Base-by-base conservation (phyloP, 2,113 vertebrate genomes). In the Anser cygnoides region DNA sequence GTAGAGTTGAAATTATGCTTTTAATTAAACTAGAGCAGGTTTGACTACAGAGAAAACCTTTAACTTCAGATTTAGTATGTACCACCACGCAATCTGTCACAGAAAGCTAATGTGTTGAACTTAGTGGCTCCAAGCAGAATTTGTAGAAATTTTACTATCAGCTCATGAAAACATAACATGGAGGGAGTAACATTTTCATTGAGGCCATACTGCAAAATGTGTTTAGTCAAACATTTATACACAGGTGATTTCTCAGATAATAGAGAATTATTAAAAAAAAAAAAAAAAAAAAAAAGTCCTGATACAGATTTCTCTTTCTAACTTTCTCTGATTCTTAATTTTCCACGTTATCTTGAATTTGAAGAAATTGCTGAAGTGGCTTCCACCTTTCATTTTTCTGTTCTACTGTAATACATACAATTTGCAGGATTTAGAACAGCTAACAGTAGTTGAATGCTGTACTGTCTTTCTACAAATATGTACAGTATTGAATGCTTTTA, bases 11-110 rank as follows among this genome's bases (percentile, higher is more conserved):
- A 94, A 83, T 93, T 50, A 63, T 22, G 63, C 55, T 55, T 95
- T 94, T 83, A 90, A 73, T 91, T 90, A 90, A 94, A 77, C 6
- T 31, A 63, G 46, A 78, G 23, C 25, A 77, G 39, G 74, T 86
- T 59, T 83, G 50, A 87, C 59, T 74, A 33, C 25, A 89, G 59
- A 88, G 21, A 76, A 86, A 91, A n/a, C 50, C 72, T 95, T 87
- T 78, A 67, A 68, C n/a, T 75, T 90, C 41, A 63, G 31, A 41
- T 67, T 25, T 46, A 71, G 37, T 31, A 1, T 17, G 28, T n/a
- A 71, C 46, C 31, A 67, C 21, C 67, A 23, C 52, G 43, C 57
- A 88, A 75, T 67, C 65, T 93, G 85, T 85, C 63, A 82, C 35
- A 66, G 61, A n/a, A 67, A 85, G 21, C 9, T 62, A 26, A 79